Evolutionary conservation across 1,140 invertebrate species (phyloP).

Genomic region (Saccostrea glomerata): DNA sequence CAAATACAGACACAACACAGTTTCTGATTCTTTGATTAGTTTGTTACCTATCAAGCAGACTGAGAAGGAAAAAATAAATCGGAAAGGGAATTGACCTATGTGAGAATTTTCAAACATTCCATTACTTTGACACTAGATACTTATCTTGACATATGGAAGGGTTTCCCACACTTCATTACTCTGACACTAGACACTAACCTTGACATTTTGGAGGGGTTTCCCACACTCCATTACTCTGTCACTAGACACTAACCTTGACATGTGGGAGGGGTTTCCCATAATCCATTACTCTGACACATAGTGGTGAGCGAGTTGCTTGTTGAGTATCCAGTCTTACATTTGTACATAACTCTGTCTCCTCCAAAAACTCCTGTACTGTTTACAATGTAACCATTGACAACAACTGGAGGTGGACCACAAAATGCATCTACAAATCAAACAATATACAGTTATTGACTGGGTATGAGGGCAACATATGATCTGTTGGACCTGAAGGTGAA

Average conservation of each 20-base stretch:
- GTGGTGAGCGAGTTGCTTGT: constrained; percentile 25
- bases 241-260: constrained; percentile 50
- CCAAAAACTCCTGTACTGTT: constrained; percentile 47
- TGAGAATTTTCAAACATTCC: too few relatives aligned
- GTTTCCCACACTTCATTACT: background rate
- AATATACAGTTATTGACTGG: too few relatives aligned
- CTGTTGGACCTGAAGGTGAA: too few relatives aligned
- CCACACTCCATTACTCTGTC: background rate
- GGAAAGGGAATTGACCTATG: background rate
- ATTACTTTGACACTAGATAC: background rate
- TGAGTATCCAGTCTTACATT: constrained; percentile 53
- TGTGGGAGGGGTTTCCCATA: constrained; percentile 51
- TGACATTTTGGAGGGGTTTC: constrained; percentile 28
- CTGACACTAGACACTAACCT: constrained; percentile 35
- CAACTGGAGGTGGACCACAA: constrained; percentile 48
- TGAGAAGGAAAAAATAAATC: too few relatives aligned
- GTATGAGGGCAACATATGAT: too few relatives aligned
- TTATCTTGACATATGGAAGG: background rate
- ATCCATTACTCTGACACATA: constrained; percentile 52
- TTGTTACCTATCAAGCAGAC: too few relatives aligned
- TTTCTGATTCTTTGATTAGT: too few relatives aligned
- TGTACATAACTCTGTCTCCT: constrained; percentile 52
- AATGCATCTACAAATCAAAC: constrained; percentile 52
- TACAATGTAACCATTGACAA: constrained; percentile 56
- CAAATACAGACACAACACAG: too few relatives aligned